Base-by-base conservation (phyloP, 2,113 vertebrate genomes). In the Apeltes quadracus region DNA sequence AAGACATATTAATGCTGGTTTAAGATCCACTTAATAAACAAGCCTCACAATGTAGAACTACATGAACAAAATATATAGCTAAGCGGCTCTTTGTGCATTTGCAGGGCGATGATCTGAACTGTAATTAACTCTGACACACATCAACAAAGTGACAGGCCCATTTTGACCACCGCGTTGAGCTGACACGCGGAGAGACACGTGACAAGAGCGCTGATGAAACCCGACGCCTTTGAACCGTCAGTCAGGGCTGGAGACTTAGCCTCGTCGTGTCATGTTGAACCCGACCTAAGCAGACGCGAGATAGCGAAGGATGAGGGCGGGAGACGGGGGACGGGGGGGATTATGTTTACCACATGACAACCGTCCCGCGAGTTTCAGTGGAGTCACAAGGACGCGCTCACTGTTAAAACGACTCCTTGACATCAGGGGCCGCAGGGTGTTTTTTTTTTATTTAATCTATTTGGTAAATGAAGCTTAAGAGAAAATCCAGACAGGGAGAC, bases 201-300 rank as follows among this genome's bases (percentile, higher is more conserved):
- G 67, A 81, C 23, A n/a, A 3, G 81, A 85, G 62, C 68, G 5
- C 68, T 76, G 48, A 13, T 65, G 75, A 78, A 79, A 65, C 78
- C 69, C 38, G 91, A 90, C 64, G 84, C 84, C 0, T 82, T 85
- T 75, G 89, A 82, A 0, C 90, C 77, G 78, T 69, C 87, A 68
- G 92, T 95, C 69, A 88, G 18, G 1, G 87, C 78, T 0, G 92
- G 90, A 66, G 90, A 91, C 71, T 90, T 92, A 55, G 94, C 87
- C 77, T 95, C 93, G 79, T 95, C 94, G 59, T 90, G 85, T 78
- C 93, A 93, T 6, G 93, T 92, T 44, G 94, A 95, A 74, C 95
- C 93, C 4, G 95, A 95, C 1, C 94, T 93, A 75, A 95, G 68
- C 14, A 95, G 91, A 90, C 94, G 95, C 94, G 78, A 36, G 67